phyloP scores from a whole-genome alignment of 2,113 vertebrate species.

The Uropsilus gracilis region DNA sequence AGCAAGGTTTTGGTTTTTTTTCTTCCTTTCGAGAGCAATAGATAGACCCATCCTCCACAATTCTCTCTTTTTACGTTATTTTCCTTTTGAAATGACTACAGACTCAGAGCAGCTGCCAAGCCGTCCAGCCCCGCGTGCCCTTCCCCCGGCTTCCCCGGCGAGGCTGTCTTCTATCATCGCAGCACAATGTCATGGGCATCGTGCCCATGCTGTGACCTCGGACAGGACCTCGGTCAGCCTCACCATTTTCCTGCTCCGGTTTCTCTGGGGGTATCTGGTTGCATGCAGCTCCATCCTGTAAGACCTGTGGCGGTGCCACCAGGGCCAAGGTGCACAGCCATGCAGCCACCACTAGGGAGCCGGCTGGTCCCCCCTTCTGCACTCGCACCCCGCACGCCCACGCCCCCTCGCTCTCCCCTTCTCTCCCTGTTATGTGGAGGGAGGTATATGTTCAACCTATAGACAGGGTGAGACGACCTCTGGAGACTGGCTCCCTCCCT shows the following conservation, averaged over 20 bases:
- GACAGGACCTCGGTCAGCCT: not conserved
- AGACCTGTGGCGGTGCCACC: not conserved
- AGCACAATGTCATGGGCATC: not conserved
- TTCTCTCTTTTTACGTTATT: not conserved
- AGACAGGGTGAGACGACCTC: not conserved
- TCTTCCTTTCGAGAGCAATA: not conserved
- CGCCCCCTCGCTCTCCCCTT: not conserved
- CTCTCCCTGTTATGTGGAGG: not conserved
- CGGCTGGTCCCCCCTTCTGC: not conserved
- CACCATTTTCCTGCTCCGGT: not conserved
- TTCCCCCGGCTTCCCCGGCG: not conserved
- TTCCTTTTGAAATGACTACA: not conserved
- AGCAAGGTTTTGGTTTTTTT: not conserved
- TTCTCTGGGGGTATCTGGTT: too few species aligned
- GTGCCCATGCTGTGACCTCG: rapidly evolving
- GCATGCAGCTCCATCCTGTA: not conserved
- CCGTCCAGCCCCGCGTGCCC: too few species aligned
- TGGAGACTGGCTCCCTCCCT: not conserved
- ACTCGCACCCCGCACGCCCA: not conserved
- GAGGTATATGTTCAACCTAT: too few species aligned
- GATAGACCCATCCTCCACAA: not conserved
- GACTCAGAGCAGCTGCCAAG: not conserved
- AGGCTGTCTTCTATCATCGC: not conserved
- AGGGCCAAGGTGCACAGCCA: not conserved
- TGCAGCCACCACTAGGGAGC: not conserved